Conservation (phyloP, 2,113 vertebrate genomes). For the Mormyrus lacerda region DNA sequence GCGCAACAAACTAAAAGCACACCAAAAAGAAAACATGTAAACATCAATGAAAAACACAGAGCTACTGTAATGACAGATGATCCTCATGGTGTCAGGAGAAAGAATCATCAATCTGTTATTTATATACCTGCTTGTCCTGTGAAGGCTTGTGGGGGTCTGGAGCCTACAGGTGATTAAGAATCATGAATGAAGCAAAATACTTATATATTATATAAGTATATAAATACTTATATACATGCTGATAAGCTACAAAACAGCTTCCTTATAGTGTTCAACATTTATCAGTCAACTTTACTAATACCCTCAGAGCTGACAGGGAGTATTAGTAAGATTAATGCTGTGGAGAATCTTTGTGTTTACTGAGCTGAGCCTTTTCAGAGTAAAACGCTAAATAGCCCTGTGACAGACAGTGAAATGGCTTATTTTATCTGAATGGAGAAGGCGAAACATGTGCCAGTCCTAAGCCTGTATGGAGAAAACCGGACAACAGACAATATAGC, state of each 20-base stretch:
- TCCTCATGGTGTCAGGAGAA: neutral
- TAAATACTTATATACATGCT: no score
- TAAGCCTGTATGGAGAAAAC: neutral
- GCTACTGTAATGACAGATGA: neutral
- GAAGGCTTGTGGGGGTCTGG: neutral
- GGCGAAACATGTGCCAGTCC: neutral
- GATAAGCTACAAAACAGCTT: neutral
- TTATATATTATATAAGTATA: no score
- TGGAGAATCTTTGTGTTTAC: neutral
- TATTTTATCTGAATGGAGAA: neutral
- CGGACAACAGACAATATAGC: neutral
- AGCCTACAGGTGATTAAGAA: neutral
- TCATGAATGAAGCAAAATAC: neutral
- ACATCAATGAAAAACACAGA: neutral
- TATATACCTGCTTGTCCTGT: neutral
- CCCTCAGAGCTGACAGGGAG: neutral
- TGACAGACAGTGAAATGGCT: neutral
- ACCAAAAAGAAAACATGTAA: neutral
- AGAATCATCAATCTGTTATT: neutral
- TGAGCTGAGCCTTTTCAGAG: neutral
- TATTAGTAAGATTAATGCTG: neutral
- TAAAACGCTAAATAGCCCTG: neutral
- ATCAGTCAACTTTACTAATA: neutral
- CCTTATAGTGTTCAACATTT: neutral
- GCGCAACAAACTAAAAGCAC: neutral